A percentile compares a stretch with the other conserved stretches of the same genome.
phyloP scores from a whole-genome alignment of 2,888 invertebrate genomes.

The Craniophora ligustri region DNA sequence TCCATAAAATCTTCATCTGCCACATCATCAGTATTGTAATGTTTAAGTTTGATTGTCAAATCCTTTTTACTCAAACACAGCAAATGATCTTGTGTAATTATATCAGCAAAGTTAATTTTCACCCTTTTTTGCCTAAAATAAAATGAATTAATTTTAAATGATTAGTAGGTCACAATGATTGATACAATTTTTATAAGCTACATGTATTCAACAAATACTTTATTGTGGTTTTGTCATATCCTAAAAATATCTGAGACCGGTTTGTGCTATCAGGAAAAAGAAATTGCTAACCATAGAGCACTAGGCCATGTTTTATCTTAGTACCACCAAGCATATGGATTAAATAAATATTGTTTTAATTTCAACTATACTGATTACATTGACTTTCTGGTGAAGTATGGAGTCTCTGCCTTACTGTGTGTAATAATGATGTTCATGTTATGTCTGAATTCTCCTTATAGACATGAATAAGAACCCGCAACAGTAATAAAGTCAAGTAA shows the following conservation, averaged over 20 bases:
- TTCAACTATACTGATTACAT: no score
- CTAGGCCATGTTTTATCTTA: no score
- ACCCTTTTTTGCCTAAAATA: conserved; percentile 75
- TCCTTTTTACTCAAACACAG: conserved; percentile 74
- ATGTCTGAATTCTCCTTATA: no score
- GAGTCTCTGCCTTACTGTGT: no score
- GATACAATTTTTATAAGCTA: no score
- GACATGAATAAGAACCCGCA: no score
- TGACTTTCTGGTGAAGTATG: no score
- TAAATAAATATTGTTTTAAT: no score
- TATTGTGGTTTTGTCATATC: neutral
- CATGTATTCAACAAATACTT: neutral
- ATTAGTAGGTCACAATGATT: neutral
- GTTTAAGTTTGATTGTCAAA: conserved; percentile 76
- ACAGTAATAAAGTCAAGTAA: no score
- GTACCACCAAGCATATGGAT: no score
- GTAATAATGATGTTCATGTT: no score
- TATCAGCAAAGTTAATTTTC: conserved; percentile 76
- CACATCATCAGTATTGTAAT: conserved; percentile 65
- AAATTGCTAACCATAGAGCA: neutral
- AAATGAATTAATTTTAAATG: neutral
- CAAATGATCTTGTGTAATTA: conserved; percentile 77
- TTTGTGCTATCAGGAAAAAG: neutral
- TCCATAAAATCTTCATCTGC: conserved; percentile 63
- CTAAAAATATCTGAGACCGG: neutral